Conservation (phyloP, 2,888 invertebrate genomes). For the Steinernema carpocapsae region DNA sequence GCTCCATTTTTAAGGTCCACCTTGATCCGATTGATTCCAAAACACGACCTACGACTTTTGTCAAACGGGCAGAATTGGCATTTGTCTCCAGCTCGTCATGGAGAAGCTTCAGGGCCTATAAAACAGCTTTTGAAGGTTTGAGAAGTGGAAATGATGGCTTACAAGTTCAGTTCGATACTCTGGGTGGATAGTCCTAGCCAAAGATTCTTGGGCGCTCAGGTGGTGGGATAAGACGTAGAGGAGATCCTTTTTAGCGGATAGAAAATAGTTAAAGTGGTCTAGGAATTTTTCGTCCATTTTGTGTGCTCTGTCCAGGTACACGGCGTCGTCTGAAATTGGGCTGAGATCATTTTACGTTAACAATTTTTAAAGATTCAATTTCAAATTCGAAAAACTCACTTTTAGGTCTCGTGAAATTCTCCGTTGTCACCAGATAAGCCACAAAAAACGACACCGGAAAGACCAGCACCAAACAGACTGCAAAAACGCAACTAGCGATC, state of each 20-base stretch:
- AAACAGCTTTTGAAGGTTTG: background rate
- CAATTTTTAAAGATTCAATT: too few species aligned
- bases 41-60: background rate
- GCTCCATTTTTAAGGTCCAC: background rate
- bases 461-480: background rate
- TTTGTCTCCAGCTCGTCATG: background rate
- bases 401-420: background rate
- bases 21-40: background rate
- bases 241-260: background rate
- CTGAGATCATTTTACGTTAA: too few species aligned
- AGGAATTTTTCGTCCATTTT: constrained; percentile 11
- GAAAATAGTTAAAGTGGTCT: constrained; percentile 27
- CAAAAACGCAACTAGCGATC: background rate
- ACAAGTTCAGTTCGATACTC: background rate
- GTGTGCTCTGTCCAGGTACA: constrained; percentile 1
- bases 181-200: background rate
- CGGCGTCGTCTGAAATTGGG: constrained; percentile 1
- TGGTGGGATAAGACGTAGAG: background rate
- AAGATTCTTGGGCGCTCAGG: background rate
- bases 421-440: background rate
- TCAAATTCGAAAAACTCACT: background rate
- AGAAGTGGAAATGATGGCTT: background rate
- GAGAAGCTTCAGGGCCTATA: background rate
- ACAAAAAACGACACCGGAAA: background rate
- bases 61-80: background rate